Percentiles rank a stretch among this genome's conserved stretches.
phyloP scores from a whole-genome alignment of 2,888 invertebrate species.

The Phymatocera aterrima region DNA sequence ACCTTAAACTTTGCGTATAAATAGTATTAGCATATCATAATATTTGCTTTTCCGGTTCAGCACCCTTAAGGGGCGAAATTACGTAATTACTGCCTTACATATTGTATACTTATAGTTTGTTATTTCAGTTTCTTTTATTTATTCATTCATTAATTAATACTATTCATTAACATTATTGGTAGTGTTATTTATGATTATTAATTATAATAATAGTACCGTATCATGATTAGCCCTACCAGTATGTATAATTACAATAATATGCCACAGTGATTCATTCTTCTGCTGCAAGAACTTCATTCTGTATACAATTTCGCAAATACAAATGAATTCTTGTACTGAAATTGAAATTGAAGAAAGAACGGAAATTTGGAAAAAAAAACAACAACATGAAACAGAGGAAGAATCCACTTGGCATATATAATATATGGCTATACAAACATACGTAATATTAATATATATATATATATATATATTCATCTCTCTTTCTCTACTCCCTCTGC shows the following conservation, averaged over 20 bases:
- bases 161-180: background rate
- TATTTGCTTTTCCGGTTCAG: background rate
- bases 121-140: background rate
- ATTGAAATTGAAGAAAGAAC: too few species aligned
- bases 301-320: background rate
- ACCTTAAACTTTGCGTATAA: slow-evolving; percentile 62
- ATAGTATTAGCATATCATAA: slow-evolving; percentile 53
- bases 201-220: background rate
- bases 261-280: slow-evolving; percentile 1
- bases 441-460: slow-evolving; percentile 22
- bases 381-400: too few species aligned
- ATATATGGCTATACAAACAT: slow-evolving; percentile 45
- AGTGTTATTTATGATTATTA: background rate
- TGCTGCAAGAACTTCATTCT: background rate
- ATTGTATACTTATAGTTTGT: background rate
- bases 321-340: background rate
- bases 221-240: background rate
- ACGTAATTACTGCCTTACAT: background rate
- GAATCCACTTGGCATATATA: slow-evolving; percentile 42
- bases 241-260: slow-evolving; percentile 9
- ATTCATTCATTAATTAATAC: background rate
- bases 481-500: slow-evolving; percentile 32
- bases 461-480: slow-evolving; percentile 8
- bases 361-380: too few species aligned
- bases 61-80: background rate